Conservation (phyloP, 2,113 vertebrate genomes). For the Nettapus auritus region DNA sequence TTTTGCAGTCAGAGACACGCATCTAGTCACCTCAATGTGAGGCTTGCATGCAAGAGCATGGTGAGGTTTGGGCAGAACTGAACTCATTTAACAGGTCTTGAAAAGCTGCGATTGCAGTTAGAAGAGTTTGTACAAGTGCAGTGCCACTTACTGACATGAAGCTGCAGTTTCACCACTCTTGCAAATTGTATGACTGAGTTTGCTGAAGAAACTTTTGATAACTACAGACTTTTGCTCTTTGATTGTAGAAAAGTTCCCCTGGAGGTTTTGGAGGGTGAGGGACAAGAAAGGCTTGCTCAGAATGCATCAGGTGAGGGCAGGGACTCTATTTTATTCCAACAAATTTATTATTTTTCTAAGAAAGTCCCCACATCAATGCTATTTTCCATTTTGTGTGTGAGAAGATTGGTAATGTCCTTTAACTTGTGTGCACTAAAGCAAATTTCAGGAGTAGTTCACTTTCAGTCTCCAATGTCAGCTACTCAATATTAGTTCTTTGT, state of each 20-base stretch:
- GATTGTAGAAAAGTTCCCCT: rapidly evolving
- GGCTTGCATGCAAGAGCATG: not conserved
- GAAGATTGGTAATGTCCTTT: not conserved
- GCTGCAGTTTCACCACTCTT: not conserved
- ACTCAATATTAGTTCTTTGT: not conserved
- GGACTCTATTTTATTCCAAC: not conserved
- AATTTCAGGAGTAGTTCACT: not conserved
- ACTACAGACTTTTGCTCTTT: not conserved
- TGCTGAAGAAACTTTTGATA: not conserved
- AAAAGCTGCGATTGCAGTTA: not conserved
- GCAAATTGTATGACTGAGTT: not conserved
- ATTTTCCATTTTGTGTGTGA: not conserved
- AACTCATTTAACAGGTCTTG: not conserved
- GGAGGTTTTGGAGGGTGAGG: not conserved
- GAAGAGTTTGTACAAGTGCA: not conserved
- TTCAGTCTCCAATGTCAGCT: not conserved
- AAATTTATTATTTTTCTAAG: not conserved
- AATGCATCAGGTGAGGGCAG: not conserved
- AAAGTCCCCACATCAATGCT: not conserved
- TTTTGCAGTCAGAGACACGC: not conserved
- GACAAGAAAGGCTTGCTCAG: not conserved
- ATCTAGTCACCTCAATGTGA: not conserved
- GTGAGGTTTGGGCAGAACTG: not conserved
- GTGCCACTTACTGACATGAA: not conserved
- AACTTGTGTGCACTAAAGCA: not conserved